These are phyloP conservation scores for Anticlea derivata DNA, from an alignment of 2,888 invertebrate species.

Conservation along the genomic window DNA sequence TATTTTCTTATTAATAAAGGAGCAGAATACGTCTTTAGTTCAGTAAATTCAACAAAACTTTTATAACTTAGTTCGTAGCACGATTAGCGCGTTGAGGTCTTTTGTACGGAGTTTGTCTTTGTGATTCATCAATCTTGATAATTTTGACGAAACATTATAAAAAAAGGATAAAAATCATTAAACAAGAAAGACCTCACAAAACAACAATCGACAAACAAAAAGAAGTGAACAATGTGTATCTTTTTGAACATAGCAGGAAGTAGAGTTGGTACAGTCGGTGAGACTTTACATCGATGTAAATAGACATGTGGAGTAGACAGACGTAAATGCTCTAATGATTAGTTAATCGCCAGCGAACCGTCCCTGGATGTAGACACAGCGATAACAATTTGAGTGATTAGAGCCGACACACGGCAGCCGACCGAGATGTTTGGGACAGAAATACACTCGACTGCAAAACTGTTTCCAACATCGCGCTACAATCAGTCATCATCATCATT, in stretches of 20 bases:
- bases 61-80: neutral
- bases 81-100: conserved; percentile 17
- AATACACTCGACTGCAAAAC: conserved; percentile 29
- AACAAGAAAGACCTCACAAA: neutral
- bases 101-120: neutral
- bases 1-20: no score
- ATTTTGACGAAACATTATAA: neutral
- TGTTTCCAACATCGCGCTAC: neutral
- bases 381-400: conserved; percentile 61
- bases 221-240: conserved; percentile 25
- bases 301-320: conserved; percentile 40
- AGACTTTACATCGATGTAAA: conserved; percentile 31
- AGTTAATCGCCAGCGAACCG: conserved; percentile 56
- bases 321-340: conserved; percentile 50
- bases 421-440: conserved; percentile 42
- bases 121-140: neutral
- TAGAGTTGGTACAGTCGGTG: conserved; percentile 13
- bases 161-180: neutral
- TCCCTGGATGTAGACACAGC: conserved; percentile 51
- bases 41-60: neutral
- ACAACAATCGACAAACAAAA: conserved; percentile 1
- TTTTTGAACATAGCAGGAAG: conserved; percentile 27
- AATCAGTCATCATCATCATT: no score
- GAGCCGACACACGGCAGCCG: conserved; percentile 53
- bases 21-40: no score